Evolutionary conservation across 2,113 vertebrate genomes (phyloP).

Genomic region (Sapajus apella): DNA sequence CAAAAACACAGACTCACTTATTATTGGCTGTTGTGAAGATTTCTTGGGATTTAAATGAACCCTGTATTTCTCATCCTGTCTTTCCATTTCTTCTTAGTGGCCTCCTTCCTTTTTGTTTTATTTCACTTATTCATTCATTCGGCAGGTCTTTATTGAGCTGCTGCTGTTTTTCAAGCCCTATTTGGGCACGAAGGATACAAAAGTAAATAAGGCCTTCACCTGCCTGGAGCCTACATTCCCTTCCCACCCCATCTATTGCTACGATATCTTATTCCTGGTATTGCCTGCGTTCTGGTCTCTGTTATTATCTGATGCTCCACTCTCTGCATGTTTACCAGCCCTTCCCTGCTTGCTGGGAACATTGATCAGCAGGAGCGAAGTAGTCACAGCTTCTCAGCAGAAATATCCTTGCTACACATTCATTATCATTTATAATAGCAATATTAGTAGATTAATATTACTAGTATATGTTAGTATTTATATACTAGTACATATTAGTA

Average conservation of each 20-base stretch:
- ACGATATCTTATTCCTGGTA: background rate
- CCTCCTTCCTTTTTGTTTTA: background rate
- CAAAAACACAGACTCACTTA: background rate
- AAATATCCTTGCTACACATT: background rate
- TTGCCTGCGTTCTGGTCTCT: background rate
- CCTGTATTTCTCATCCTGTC: background rate
- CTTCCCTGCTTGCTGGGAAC: background rate
- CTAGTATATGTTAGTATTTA: background rate
- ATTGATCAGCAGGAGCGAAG: background rate
- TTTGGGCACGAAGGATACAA: background rate
- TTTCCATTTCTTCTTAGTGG: background rate
- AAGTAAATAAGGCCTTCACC: background rate
- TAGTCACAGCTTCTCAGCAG: background rate
- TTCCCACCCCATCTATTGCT: rapidly evolving
- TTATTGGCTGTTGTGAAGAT: background rate
- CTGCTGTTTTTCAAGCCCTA: background rate
- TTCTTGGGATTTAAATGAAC: background rate
- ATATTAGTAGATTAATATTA: background rate
- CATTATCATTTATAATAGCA: background rate
- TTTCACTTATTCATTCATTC: background rate
- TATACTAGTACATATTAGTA: background rate
- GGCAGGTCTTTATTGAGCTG: background rate
- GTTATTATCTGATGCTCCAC: background rate
- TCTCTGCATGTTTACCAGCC: background rate
- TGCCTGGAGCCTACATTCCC: background rate